Evolutionary conservation across 1,140 invertebrate species (phyloP), one percentile per base, ranked within the genome.

Genomic region (Leucophenga varia): DNA sequence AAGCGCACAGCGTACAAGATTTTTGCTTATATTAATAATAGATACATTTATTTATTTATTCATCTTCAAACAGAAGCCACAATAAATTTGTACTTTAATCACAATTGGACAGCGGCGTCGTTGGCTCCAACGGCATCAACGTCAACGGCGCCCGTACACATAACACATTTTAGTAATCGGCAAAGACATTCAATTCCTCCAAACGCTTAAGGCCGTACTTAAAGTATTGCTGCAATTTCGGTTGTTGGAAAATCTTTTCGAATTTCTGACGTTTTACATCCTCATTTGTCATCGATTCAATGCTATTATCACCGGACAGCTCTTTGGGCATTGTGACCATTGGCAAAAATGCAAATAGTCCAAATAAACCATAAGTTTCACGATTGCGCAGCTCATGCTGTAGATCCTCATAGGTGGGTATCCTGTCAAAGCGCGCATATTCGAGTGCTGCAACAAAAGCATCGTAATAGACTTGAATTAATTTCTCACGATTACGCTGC

Each of bases 321-420:
- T 65, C 64, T 18, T 68, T 65, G 9, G 64, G 61, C 53, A 73
- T 48, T 0, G 59, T 68, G 2, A 73, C 38, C 42, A 73, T 59
- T 3, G 71, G 71, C 39, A 73, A 32, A 7, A 74, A 68, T 7
- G 30, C 61, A 30, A 64, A 74, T 12, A 70, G 4, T 1, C 40
- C 64, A 13, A 72, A 72, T 1, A 74, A 12, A 1, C 68, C 71
- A 19, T 68, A 68, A 1, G 55, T 59, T 8, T 65, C 79, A 1
- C 64, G 69, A 8, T 71, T 59, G 2, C 58, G 56, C 13, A 80
- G 20, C 6, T 54, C 42, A 12, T 55, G 56, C 1, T 72, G 48
- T 3, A 82, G 14, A 2, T 76, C 65, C 0, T 67, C 60, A 21
- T 76, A 51, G 8, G 61, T 79, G 1, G 79, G 79, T 5, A 80